phyloP scores from a whole-genome alignment of 2,113 vertebrate genomes.

The Chionis minor region DNA sequence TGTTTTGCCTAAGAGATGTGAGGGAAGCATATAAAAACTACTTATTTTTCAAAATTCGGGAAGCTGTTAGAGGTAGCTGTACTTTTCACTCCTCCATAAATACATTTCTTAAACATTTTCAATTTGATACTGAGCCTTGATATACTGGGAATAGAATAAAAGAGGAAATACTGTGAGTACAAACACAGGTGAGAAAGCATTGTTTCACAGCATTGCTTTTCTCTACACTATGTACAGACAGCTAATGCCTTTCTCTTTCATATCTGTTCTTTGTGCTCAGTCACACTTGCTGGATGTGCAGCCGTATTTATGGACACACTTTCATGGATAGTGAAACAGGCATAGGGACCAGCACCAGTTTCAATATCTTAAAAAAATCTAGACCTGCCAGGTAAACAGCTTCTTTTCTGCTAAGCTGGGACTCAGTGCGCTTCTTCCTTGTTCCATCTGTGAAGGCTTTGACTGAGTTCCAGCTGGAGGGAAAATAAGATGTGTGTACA shows the following conservation, averaged over 20 bases:
- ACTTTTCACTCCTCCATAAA: not conserved
- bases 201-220: not conserved
- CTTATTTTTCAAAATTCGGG: not conserved
- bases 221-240: not conserved
- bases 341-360: not conserved
- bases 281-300: not conserved
- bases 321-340: too few species aligned
- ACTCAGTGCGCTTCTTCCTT: not conserved
- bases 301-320: not conserved
- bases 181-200: not conserved
- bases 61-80: not conserved
- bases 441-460: not conserved
- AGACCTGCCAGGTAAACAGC: not conserved
- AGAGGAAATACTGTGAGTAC: not conserved
- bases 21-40: not conserved
- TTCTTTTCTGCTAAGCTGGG: not conserved
- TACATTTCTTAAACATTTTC: not conserved
- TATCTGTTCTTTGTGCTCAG: not conserved
- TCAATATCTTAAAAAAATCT: not conserved
- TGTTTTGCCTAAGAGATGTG: not conserved
- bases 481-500: not conserved
- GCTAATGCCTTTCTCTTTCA: not conserved
- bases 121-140: not conserved
- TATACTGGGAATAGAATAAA: not conserved
- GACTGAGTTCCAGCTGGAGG: not conserved